Base-by-base conservation (phyloP, 2,797 vertebrate species). In the Siniperca obscura region DNA sequence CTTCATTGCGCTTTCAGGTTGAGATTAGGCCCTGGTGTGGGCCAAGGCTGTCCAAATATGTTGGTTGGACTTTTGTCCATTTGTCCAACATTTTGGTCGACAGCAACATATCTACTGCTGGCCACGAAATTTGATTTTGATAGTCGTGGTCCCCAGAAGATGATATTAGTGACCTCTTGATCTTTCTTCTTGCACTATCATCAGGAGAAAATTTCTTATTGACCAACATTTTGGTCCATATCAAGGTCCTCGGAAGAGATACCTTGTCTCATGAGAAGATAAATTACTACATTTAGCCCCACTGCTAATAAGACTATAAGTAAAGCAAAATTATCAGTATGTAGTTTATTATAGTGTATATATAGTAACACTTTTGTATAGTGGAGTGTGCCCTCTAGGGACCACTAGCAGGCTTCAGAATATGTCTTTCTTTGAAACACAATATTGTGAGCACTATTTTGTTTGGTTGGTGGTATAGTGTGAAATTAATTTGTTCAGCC, bases 341-440 rank as follows among this genome's bases (percentile, higher is more conserved):
- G 5, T 10, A 36, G 13, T 38, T 66, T 30, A 30, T 38, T 38
- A 0, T 44, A 36, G 36, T 36, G 36, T 36, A 36, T 36, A 36
- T 36, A 36, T 19, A 50, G 14, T 0, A 22, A 55, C 9, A 21
- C 4, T 1, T 46, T 14, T 70, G 14, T 44, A 4, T 16, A 21
- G 16, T 52, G 9, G 8, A 21, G 14, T 48, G 70, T n/a, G 25
- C 42, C 46, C 78, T 74, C 19, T 76, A 81, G 78, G 81, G 61
- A 78, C 42, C 78, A 78, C 53, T 70, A 38, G 27, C 44, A 70
- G 36, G 69, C 81, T 84, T 76, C 30, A 44, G 3, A 9, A 40
- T 16, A 5, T 27, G 34, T 27, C 30, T 19, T 57, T 74, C 17
- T 34, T 34, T 70, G 60, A 61, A 56, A 73, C 2, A 64, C 14